Percentiles rank a stretch among this genome's conserved stretches.
phyloP scores from a whole-genome alignment of 2,797 vertebrate genomes.

The Labroides dimidiatus region DNA sequence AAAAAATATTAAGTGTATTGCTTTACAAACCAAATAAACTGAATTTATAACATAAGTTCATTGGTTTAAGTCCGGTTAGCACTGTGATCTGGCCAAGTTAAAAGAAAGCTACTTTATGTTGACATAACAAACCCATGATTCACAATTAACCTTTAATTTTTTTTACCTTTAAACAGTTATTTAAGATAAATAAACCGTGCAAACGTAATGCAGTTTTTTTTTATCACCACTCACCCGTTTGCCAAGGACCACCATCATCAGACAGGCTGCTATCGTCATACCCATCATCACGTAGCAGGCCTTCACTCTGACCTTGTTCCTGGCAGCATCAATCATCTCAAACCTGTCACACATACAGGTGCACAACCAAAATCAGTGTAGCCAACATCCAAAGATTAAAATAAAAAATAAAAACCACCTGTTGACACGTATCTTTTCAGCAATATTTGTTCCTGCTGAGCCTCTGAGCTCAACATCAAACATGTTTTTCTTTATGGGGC shows the following conservation, averaged over 20 bases:
- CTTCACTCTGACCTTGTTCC: constrained; percentile 89
- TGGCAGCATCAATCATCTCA: constrained; percentile 89
- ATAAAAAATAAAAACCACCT: no score
- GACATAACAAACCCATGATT: no score
- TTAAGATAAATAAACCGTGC: neutral
- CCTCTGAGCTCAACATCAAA: constrained; percentile 10
- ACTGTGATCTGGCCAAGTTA: no score
- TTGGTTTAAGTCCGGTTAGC: no score
- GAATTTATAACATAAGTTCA: no score
- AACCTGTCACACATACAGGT: constrained; percentile 76
- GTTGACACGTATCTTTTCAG: neutral
- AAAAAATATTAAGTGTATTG: no score
- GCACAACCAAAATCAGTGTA: constrained; percentile 1
- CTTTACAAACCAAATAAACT: no score
- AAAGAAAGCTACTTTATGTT: no score
- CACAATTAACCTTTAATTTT: no score
- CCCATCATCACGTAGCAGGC: constrained; percentile 89
- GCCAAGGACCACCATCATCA: constrained; percentile 84
- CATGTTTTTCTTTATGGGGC: neutral
- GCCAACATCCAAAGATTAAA: no score
- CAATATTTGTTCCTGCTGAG: neutral
- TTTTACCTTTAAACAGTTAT: no score
- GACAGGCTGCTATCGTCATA: constrained; percentile 84
- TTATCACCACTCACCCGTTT: constrained; percentile 87
- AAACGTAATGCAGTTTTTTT: neutral